phyloP scores from a whole-genome alignment of 2,113 vertebrate genomes.

The Hippocampus abdominalis region DNA sequence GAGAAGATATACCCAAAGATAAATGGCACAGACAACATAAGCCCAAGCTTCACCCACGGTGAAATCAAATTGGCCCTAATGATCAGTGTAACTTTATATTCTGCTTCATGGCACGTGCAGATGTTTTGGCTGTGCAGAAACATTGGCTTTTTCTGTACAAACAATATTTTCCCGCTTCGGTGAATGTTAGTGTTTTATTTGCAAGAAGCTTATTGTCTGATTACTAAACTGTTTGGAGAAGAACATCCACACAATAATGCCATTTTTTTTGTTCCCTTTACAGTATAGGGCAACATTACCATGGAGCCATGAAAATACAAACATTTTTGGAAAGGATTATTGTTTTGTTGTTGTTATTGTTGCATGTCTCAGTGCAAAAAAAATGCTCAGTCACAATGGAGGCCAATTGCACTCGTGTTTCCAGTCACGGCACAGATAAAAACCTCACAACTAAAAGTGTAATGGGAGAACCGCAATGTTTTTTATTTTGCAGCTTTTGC shows the following conservation, averaged over 20 bases:
- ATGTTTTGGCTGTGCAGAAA: slow-evolving; percentile 12
- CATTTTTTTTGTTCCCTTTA: no score
- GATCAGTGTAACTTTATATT: slow-evolving; percentile 61
- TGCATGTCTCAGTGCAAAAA: background rate
- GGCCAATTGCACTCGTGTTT: background rate
- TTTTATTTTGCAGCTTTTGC: background rate
- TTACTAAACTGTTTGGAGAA: slow-evolving; percentile 54
- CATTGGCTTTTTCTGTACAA: slow-evolving; percentile 30
- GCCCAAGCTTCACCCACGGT: slow-evolving; percentile 50
- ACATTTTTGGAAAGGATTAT: background rate
- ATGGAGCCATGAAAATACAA: background rate
- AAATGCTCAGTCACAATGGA: background rate
- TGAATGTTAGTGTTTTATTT: slow-evolving; percentile 69
- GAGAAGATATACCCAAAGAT: slow-evolving; percentile 58
- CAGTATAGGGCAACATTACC: no score
- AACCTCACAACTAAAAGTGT: background rate
- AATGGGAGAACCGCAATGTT: background rate
- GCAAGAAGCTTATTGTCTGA: slow-evolving; percentile 25
- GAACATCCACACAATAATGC: slow-evolving; percentile 21
- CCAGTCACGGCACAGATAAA: background rate
- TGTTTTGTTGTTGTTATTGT: background rate
- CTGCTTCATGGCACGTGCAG: slow-evolving; percentile 1
- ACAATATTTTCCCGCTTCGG: slow-evolving; percentile 27
- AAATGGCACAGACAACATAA: slow-evolving; percentile 52
- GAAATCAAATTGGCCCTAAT: slow-evolving; percentile 61